Evolutionary conservation across 2,888 invertebrate genomes (phyloP).

Genomic region (Tholera decimalis): DNA sequence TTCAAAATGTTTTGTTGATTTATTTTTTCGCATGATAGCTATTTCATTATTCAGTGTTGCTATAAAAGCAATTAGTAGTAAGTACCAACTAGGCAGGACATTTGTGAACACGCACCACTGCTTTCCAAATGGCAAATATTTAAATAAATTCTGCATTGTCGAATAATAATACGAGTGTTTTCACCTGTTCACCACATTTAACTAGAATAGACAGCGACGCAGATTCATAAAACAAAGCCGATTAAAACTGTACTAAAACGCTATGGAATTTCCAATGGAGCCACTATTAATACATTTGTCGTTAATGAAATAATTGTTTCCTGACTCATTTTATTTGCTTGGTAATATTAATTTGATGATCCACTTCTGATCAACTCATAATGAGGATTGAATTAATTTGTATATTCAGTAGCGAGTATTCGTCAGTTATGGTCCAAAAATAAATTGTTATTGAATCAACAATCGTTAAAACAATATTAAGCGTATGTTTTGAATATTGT

Average conservation of each 20-base stretch:
- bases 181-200: constrained; percentile 31
- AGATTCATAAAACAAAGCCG: constrained; percentile 49
- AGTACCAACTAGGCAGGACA: constrained; percentile 5
- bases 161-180: constrained; percentile 31
- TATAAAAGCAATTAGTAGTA: constrained; percentile 28
- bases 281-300: constrained; percentile 44
- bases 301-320: constrained; percentile 48
- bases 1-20: constrained; percentile 23
- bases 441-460: constrained; percentile 49
- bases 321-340: constrained; percentile 55
- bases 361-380: constrained; percentile 56
- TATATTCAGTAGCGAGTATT: constrained; percentile 21
- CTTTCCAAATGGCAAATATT: constrained; percentile 31
- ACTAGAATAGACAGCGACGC: constrained; percentile 36
- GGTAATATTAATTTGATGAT: constrained; percentile 64
- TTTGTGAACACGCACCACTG: constrained; percentile 15
- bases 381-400: constrained; percentile 69
- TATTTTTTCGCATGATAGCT: constrained; percentile 9
- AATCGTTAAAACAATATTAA: constrained; percentile 40
- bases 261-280: constrained; percentile 52
- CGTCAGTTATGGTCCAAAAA: constrained; percentile 30
- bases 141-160: constrained; percentile 37
- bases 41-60: constrained; percentile 21
- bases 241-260: constrained; percentile 49
- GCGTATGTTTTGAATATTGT: constrained; percentile 40